A percentile compares a stretch with the other conserved stretches of the same genome.
phyloP scores from a whole-genome alignment of 2,797 vertebrate genomes.

The Sternotherus odoratus region DNA sequence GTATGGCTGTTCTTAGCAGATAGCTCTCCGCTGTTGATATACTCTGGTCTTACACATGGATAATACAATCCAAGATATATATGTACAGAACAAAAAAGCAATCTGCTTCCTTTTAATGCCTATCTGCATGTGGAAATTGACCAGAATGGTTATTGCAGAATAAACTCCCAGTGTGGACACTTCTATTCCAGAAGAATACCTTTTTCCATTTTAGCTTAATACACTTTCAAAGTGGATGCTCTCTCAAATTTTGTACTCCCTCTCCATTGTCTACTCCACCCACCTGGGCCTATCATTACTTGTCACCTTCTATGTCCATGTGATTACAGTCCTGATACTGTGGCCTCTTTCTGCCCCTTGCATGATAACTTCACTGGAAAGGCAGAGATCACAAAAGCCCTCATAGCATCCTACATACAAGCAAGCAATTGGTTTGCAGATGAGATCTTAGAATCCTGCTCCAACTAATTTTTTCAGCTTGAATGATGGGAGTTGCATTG shows the following conservation, averaged over 20 bases:
- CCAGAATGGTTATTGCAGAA: neutral
- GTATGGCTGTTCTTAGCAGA: neutral
- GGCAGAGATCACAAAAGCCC: fast-evolving
- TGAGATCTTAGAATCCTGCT: fast-evolving
- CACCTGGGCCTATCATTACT: neutral
- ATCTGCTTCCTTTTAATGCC: constrained; percentile 32
- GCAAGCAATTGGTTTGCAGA: fast-evolving
- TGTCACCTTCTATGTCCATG: neutral
- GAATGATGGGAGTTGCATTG: neutral
- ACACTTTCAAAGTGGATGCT: neutral
- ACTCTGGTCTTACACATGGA: neutral
- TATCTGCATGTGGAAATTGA: neutral
- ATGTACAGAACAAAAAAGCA: constrained; percentile 11
- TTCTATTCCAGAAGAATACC: neutral
- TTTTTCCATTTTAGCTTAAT: neutral
- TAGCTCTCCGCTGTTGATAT: neutral
- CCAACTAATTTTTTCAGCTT: neutral
- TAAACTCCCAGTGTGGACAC: neutral
- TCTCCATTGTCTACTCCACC: neutral
- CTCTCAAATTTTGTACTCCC: neutral
- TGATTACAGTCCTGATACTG: neutral
- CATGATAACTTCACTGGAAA: fast-evolving
- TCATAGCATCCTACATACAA: fast-evolving
- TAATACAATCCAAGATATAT: neutral
- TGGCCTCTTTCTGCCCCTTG: neutral